Evolutionary conservation across 2,113 vertebrate genomes (phyloP), one percentile per base, ranked within the genome.

Genomic region (Lophura nycthemera): DNA sequence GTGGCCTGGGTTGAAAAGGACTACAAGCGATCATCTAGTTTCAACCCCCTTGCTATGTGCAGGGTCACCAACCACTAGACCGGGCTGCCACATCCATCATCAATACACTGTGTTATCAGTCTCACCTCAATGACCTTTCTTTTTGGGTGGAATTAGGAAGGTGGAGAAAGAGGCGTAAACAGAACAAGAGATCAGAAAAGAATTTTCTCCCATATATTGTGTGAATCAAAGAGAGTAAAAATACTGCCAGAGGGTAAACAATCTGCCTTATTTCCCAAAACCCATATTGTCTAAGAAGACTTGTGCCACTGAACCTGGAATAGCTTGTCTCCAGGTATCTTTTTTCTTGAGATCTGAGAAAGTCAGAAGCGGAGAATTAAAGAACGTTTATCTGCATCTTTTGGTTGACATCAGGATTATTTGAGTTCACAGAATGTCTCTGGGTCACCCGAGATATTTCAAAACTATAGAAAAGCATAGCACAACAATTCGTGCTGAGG

Each of bases 301-400:
- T 20, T 84, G 90, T 82, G 43, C 48, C 30, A 18, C 48, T 88
- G 82, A 36, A 76, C 61, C 34, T 43, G 69, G 60, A 89, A 38
- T 5, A 47, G 63, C 64, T 85, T 81, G 36, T 78, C 18, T 85
- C 69, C 61, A 83, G 69, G 19, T 90, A 16, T 75, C 59, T 88
- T 60, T 66, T 88, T 60, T 66, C 50, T 30, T 91, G 65, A 89
- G 45, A 52, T 73, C 67, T 83, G 75, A 83, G 74, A 74, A 80
- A 42, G 47, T 24, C 73, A 36, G 54, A 87, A 83, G 43, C 63
- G 42, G 60, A 65, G 13, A 57, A n/a, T 60, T 76, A 32, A n/a
- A 72, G 48, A 42, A 30, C 47, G 10, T 64, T 95, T 42, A 67
- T 86, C 59, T 73, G 22, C 29, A 56, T 81, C 72, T 85, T 86